Conservation (phyloP, 1,140 invertebrate species). For the Carposina sasakii region DNA sequence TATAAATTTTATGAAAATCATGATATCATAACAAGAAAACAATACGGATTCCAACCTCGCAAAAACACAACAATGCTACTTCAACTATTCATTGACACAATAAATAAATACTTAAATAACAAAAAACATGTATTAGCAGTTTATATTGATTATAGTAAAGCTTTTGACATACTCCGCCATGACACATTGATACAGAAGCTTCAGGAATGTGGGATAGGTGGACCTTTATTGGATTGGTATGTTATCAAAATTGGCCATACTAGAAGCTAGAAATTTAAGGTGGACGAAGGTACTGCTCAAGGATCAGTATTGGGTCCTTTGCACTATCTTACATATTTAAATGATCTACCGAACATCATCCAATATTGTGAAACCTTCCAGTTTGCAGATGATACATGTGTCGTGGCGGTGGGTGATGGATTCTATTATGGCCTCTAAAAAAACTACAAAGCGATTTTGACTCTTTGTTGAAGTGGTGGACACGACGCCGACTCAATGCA, state of each 20-base stretch:
- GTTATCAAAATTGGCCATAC: not conserved
- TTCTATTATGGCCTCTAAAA: not conserved
- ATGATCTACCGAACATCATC: not conserved
- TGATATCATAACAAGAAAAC: not conserved
- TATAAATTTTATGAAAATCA: not conserved
- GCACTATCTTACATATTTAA: not conserved
- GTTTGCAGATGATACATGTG: slow-evolving; percentile 2
- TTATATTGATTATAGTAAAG: not conserved
- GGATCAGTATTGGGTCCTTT: not conserved
- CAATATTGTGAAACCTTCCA: not conserved
- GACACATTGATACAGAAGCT: not conserved
- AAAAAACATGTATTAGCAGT: not conserved
- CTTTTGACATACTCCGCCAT: not conserved
- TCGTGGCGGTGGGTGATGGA: not conserved
- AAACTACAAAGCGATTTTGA: not conserved
- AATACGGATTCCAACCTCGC: not conserved
- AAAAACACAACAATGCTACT: not conserved
- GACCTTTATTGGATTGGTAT: not conserved
- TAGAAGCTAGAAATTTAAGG: not conserved
- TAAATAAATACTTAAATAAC: not conserved
- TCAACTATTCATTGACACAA: not conserved
- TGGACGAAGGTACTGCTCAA: not conserved
- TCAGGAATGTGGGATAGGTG: not conserved
- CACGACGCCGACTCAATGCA: not conserved
- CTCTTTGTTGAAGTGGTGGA: not conserved